Evolutionary conservation across 2,797 vertebrate genomes (phyloP).

Genomic region (Myotis myotis): DNA sequence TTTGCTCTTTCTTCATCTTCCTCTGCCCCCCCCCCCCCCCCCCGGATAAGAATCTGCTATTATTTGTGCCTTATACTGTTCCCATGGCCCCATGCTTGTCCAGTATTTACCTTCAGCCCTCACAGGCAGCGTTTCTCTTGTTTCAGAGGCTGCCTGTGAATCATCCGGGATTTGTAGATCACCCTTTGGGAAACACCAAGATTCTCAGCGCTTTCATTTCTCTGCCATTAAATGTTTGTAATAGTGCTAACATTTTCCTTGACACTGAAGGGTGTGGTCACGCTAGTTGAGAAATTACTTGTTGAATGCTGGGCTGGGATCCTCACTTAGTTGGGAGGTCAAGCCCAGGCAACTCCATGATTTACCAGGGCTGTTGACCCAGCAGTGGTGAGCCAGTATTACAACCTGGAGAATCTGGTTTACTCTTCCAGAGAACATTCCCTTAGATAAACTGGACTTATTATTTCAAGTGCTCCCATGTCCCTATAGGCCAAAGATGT

Average conservation of each 20-base stretch:
- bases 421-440: conserved; percentile 21
- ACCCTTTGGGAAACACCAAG: background rate
- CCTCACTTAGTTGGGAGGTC: background rate
- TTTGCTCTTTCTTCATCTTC: background rate
- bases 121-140: background rate
- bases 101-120: conserved; percentile 15
- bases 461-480: background rate
- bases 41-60: background rate
- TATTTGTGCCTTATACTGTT: background rate
- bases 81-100: background rate
- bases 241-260: background rate
- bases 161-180: background rate
- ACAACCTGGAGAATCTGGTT: background rate
- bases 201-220: conserved; percentile 34
- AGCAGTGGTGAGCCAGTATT: background rate
- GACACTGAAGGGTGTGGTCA: background rate
- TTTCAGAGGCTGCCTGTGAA: background rate
- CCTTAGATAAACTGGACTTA: conserved; percentile 6
- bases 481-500: background rate
- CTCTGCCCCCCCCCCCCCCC: background rate
- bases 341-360: background rate
- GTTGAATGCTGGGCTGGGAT: background rate
- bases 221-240: background rate
- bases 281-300: conserved; percentile 2
- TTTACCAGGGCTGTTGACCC: background rate